Evolutionary conservation across 1,140 invertebrate genomes (phyloP).

Genomic region (Pararge aegeria): DNA sequence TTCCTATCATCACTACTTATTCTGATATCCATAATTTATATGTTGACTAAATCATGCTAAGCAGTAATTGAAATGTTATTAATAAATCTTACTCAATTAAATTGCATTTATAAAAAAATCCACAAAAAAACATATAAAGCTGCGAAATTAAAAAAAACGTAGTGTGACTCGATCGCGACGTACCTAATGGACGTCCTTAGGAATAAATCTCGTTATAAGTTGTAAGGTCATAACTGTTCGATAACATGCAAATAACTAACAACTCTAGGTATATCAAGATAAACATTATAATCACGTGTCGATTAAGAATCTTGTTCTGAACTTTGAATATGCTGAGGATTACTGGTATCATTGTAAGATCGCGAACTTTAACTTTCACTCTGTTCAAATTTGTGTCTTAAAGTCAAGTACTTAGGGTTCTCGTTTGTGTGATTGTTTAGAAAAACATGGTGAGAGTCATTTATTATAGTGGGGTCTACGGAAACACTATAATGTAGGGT

Average conservation of each 20-base stretch:
- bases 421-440: conserved; percentile 4
- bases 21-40: too few species aligned
- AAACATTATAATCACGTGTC: conserved; percentile 36
- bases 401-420: conserved; percentile 29
- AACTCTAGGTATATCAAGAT: conserved; percentile 29
- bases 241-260: conserved; percentile 28
- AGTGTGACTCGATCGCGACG: conserved; percentile 46
- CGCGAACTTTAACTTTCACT: conserved; percentile 40
- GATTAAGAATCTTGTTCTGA: conserved; percentile 33
- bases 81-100: too few species aligned
- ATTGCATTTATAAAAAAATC: too few species aligned
- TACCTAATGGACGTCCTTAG: conserved; percentile 54
- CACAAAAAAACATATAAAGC: too few species aligned
- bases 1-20: too few species aligned
- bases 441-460: conserved; percentile 60
- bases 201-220: conserved; percentile 31
- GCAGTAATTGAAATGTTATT: too few species aligned
- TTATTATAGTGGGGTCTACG: conserved; percentile 53
- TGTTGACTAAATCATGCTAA: too few species aligned
- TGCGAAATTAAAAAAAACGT: conserved; percentile 23
- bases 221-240: conserved; percentile 31
- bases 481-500: conserved; percentile 60
- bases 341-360: conserved; percentile 58
- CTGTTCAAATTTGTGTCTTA: conserved; percentile 36
- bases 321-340: conserved; percentile 49